These are phyloP conservation scores for Sebastes oblongus DNA, from an alignment of 2,797 vertebrate genomes.

Conservation along the genomic window DNA sequence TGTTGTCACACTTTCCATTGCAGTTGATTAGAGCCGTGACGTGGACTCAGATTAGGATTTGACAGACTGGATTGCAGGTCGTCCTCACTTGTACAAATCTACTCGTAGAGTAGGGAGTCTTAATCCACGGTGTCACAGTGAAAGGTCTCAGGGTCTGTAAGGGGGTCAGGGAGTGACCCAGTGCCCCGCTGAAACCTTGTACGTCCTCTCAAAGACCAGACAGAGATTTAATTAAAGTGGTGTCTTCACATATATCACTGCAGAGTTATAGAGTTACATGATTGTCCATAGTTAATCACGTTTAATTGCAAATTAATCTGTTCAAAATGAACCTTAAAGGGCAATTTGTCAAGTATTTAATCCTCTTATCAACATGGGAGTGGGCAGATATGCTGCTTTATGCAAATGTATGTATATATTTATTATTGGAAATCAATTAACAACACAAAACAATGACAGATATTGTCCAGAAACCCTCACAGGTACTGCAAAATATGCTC, in stretches of 20 bases:
- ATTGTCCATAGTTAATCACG: too few species aligned
- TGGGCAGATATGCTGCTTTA: too few species aligned
- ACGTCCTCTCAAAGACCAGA: background rate
- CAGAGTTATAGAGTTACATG: too few species aligned
- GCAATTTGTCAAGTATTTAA: too few species aligned
- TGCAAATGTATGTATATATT: too few species aligned
- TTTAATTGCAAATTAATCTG: too few species aligned
- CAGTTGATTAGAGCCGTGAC: constrained; percentile 55
- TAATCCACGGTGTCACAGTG: constrained; percentile 11
- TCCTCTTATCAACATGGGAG: too few species aligned
- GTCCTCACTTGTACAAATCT: constrained; percentile 44
- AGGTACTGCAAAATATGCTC: too few species aligned
- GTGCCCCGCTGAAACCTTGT: constrained; percentile 1
- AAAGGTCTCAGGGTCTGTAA: constrained; percentile 23
- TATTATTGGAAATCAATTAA: too few species aligned
- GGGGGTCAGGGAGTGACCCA: background rate
- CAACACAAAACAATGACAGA: too few species aligned
- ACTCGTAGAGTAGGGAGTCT: constrained; percentile 38
- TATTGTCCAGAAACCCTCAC: too few species aligned
- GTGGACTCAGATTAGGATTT: constrained; percentile 72
- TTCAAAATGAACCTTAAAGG: too few species aligned
- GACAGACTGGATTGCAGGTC: constrained; percentile 39
- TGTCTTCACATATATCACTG: background rate
- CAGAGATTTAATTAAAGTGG: background rate
- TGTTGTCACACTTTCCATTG: constrained; percentile 60